Evolutionary conservation across 2,113 vertebrate genomes (phyloP), one percentile per base, ranked within the genome.

Genomic region (Coracopsis vasa): DNA sequence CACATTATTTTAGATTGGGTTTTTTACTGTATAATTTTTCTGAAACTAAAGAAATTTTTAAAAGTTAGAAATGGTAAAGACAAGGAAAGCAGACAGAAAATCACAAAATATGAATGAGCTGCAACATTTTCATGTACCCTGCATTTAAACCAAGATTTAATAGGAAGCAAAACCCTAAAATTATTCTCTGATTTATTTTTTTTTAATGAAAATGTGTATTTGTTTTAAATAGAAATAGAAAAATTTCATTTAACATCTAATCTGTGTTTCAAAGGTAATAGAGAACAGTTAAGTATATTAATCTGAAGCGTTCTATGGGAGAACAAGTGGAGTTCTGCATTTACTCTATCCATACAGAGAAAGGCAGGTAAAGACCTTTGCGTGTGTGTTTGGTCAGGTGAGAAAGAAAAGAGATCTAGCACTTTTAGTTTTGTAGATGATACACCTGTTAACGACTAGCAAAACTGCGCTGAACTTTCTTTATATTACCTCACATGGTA

Each of bases 301-400:
- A 58, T 77, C 39, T 13, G 12, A 67, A 66, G 39, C 60, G 3
- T 25, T 72, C 23, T 29, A 64, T 10, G 1, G 2, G 9, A 54
- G 12, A 42, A 39, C 3, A 20, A 24, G 1, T 13, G 6, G 44
- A 51, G 5, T 29, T 50, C 65, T 42, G 13, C 3, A 7, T 35
- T 37, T 42, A 2, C 7, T 61, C 18, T 41, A 5, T 35, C 8
- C 3, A 48, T 16, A 6, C 8, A 39, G 4, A 12, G 10, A 39
- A 33, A 29, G 12, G 8, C 0, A 0, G 4, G 5, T 10, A 69
- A 29, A 73, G 4, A 27, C 13, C 17, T 80, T 64, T 66, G 3
- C 5, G 24, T 37, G 3, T 65, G 11, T 17, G 3, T 60, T 81
- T 58, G 19, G 3, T 58, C 9, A 12, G 9, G 18, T 31, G 16